Base-by-base conservation (phyloP, 92 coral and sea anemone genomes). In the Palythoa grandiflora region DNA sequence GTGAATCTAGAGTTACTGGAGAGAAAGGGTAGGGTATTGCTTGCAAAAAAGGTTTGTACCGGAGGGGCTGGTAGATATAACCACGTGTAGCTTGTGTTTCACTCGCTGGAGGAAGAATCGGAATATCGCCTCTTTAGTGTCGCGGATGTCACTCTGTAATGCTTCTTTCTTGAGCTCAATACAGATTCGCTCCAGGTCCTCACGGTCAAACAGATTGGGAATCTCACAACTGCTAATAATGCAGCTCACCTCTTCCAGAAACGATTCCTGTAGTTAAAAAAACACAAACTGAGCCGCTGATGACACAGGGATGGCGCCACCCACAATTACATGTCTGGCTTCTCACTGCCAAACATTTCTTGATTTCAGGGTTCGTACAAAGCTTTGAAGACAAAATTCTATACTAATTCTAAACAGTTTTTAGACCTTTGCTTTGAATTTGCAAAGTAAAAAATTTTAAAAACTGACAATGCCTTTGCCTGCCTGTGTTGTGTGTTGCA, bases 61-160 rank as follows among this genome's bases (percentile, higher is more conserved):
- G 47, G 98, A 91, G 36, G 99, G 99, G 78, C 94, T 96, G 55
- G 96, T 96, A 13, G 99, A 96, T 89, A 95, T 86, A 3, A 94
- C 99, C 2, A 95, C 68, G 75, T 96, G 99, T 1, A 96, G 90
- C 71, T 89, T 92, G 59, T 92, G 77, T 53, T 83, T 96, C 70
- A 91, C 99, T n/a, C 99, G 98, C 71, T 91, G 91, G 38, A 92
- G 91, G 93, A 96, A 96, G 91, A 90, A 93, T 17, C 91, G 92
- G 83, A 96, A 96, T 65, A 94, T 92, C 15, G 96, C 93, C 38
- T 88, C 89, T 73, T 93, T 97, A 28, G 98, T 93, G 88, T 95
- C 94, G 11, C 68, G 91, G 36, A 97, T 76, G 10, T 97, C 99
- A 13, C 73, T 86, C n/a, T 77, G 89, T 12, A 86, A 44, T 2